Percentiles rank a stretch among this genome's conserved stretches.
phyloP scores from a whole-genome alignment of 1,140 invertebrate species.

The Pseudomyrmex cubaensis region DNA sequence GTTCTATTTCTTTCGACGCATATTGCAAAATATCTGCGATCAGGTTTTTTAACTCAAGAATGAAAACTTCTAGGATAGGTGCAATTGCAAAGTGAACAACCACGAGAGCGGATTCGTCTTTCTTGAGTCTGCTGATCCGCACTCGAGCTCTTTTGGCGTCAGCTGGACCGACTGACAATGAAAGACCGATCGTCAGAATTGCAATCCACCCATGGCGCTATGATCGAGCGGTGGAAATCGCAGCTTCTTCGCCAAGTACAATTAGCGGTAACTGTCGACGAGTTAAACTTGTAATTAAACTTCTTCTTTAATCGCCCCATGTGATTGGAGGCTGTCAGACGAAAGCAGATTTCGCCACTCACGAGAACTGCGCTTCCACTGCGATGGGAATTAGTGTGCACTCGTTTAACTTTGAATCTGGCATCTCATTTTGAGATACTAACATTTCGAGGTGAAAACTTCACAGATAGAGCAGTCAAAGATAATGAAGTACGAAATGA shows the following conservation, averaged over 20 bases:
- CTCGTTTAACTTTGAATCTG: constrained; percentile 50
- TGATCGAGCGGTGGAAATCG: constrained; percentile 65
- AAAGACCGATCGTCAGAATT: constrained; percentile 64
- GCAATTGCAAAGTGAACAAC: constrained; percentile 22
- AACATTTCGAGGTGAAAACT: constrained; percentile 35
- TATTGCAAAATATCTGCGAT: neutral
- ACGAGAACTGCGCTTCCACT: constrained; percentile 49
- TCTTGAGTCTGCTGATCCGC: constrained; percentile 24
- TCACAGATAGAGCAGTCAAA: constrained; percentile 32
- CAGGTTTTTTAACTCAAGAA: neutral
- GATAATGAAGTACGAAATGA: constrained; percentile 52
- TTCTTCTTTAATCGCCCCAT: constrained; percentile 68
- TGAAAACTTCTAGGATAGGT: neutral
- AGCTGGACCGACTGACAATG: constrained; percentile 52
- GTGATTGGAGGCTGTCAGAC: constrained; percentile 57
- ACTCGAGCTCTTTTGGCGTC: constrained; percentile 37
- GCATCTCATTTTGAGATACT: constrained; percentile 56
- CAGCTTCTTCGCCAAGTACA: constrained; percentile 55
- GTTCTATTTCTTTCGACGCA: neutral
- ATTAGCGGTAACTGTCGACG: constrained; percentile 58
- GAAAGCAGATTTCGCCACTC: constrained; percentile 57
- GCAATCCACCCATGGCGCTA: constrained; percentile 55
- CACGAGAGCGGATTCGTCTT: constrained; percentile 36
- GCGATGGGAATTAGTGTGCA: constrained; percentile 52
- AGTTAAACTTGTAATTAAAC: constrained; percentile 67